Evolutionary conservation across 2,888 invertebrate species (phyloP).

Genomic region (Pinctada fucata): DNA sequence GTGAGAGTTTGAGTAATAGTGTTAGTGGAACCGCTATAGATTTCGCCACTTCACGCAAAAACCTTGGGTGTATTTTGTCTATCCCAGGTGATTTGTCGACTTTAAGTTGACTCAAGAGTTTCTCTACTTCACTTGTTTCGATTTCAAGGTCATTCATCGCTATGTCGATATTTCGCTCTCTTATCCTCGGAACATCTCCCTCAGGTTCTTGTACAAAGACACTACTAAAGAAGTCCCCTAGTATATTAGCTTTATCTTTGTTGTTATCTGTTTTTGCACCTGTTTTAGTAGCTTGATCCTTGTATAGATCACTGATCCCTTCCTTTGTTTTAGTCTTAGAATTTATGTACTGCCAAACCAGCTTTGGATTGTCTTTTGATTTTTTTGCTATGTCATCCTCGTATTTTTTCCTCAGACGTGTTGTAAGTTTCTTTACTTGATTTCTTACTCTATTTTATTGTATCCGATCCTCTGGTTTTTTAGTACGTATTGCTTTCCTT

Average conservation of each 20-base stretch:
- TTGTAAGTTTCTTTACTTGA: too few species aligned
- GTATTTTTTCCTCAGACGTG: too few species aligned
- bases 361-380: too few species aligned
- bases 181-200: conserved; percentile 2
- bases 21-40: too few species aligned
- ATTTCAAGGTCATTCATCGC: background rate
- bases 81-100: conserved; percentile 24
- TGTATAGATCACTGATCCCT: too few species aligned
- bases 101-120: background rate
- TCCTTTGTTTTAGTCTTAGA: background rate
- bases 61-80: too few species aligned
- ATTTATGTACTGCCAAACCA: conserved; percentile 14
- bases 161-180: background rate
- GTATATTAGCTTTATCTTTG: conserved; percentile 5
- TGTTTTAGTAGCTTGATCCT: too few species aligned
- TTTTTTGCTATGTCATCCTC: too few species aligned
- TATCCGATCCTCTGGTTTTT: background rate
- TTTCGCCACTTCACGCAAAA: too few species aligned
- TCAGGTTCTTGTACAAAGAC: conserved; percentile 13
- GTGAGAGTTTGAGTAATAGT: conserved; percentile 11
- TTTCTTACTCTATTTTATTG: conserved; percentile 10
- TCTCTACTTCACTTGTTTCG: too few species aligned
- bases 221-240: background rate
- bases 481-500: background rate
- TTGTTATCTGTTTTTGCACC: background rate